A percentile compares a stretch with the other conserved stretches of the same genome.
phyloP scores from a whole-genome alignment of 1,140 invertebrate species.

The Dreissena rostriformis region DNA sequence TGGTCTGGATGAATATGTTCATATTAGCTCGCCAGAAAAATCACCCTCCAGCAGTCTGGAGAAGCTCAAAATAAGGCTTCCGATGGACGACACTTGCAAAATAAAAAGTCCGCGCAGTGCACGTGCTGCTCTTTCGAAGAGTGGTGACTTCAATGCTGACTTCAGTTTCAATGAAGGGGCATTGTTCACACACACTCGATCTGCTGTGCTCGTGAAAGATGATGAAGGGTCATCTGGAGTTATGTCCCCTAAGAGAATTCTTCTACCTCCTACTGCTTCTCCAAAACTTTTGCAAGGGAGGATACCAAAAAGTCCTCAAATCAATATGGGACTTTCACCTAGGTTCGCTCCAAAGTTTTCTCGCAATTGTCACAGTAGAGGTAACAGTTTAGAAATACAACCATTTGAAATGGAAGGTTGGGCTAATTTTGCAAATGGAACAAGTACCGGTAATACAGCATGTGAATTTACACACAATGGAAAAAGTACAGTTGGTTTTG shows the following conservation, averaged over 20 bases:
- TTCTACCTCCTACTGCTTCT: slow-evolving; percentile 75
- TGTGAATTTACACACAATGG: too few species aligned
- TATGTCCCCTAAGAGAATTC: slow-evolving; percentile 71
- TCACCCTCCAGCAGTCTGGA: slow-evolving; percentile 67
- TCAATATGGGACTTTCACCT: too few species aligned
- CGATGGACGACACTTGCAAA: slow-evolving; percentile 71
- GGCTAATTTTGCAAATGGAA: slow-evolving; percentile 66
- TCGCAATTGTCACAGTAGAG: too few species aligned
- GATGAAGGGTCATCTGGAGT: slow-evolving; percentile 66
- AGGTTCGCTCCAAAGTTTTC: too few species aligned
- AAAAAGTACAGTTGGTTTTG: too few species aligned
- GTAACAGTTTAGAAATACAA: too few species aligned
- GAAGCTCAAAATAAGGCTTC: slow-evolving; percentile 78
- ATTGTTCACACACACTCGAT: slow-evolving; percentile 74
- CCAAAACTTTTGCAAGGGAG: slow-evolving; percentile 69
- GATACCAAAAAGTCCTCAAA: too few species aligned
- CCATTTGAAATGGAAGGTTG: slow-evolving; percentile 57
- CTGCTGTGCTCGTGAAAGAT: slow-evolving; percentile 73
- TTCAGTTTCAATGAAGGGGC: slow-evolving; percentile 76
- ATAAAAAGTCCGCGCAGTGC: slow-evolving; percentile 67
- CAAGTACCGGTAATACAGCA: too few species aligned
- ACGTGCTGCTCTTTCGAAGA: slow-evolving; percentile 44
- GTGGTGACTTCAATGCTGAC: slow-evolving; percentile 66
- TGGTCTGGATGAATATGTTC: slow-evolving; percentile 87
- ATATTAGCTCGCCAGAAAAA: slow-evolving; percentile 72